Evolutionary conservation across 2,797 vertebrate genomes (phyloP).

Genomic region (Brachyrhaphis roseni): DNA sequence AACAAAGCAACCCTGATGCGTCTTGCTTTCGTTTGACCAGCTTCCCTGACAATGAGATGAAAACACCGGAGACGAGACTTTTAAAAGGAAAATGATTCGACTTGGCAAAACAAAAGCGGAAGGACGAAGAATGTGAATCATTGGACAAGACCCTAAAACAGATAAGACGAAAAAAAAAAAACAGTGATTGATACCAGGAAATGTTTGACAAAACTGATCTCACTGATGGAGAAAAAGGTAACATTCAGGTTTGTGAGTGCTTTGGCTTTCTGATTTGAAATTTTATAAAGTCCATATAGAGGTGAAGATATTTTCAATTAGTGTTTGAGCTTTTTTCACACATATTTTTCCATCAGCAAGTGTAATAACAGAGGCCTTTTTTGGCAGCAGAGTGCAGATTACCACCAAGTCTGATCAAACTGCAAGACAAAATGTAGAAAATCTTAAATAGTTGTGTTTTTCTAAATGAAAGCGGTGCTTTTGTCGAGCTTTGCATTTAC

Average conservation of each 20-base stretch:
- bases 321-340: not conserved
- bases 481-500: not conserved
- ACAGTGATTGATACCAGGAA: not conserved
- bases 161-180: not conserved
- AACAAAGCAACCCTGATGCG: not conserved
- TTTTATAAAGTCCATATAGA: not conserved
- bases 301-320: not conserved
- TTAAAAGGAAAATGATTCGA: constrained; percentile 9
- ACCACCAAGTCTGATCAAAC: not conserved
- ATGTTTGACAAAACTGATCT: not conserved
- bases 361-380: not conserved
- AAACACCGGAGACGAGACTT: not conserved
- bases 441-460: not conserved
- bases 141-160: not conserved
- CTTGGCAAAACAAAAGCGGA: constrained; percentile 7
- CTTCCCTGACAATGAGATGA: not conserved
- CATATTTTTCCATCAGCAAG: not conserved
- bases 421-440: not conserved
- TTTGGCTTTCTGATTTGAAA: not conserved
- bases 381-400: not conserved
- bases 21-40: not conserved
- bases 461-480: not conserved
- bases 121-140: not conserved
- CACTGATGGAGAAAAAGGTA: not conserved
- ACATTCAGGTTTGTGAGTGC: not conserved